Percentiles rank a stretch among this genome's conserved stretches.
These are phyloP conservation scores for Galerucella pusilla DNA, from an alignment of 2,888 invertebrate genomes.

Conservation along the genomic window DNA sequence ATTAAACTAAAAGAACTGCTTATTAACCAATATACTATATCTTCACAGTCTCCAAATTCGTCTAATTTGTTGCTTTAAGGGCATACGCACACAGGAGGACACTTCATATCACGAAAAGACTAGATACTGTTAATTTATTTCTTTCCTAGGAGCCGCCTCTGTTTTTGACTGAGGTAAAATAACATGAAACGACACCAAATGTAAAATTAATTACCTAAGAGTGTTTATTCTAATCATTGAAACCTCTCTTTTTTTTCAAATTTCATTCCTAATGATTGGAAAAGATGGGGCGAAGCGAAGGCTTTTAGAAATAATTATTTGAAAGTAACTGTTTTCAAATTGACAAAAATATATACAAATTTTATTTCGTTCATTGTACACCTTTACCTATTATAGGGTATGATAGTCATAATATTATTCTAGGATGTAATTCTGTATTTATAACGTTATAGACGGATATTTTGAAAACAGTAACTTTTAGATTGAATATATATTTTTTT, in stretches of 20 bases:
- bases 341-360: background rate
- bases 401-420: too few species aligned
- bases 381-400: too few species aligned
- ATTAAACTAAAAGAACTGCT: too few species aligned
- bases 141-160: too few species aligned
- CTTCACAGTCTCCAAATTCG: too few species aligned
- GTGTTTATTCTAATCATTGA: slow-evolving; percentile 53
- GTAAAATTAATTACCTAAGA: slow-evolving; percentile 38
- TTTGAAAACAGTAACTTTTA: background rate
- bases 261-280: background rate
- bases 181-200: slow-evolving; percentile 33
- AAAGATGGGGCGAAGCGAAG: background rate
- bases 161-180: slow-evolving; percentile 46
- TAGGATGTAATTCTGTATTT: too few species aligned
- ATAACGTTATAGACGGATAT: background rate
- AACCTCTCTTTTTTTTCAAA: slow-evolving; percentile 2
- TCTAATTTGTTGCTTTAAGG: too few species aligned
- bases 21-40: too few species aligned
- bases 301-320: background rate
- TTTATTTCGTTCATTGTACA: too few species aligned
- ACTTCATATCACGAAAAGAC: too few species aligned
- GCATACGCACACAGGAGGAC: too few species aligned
- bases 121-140: too few species aligned
- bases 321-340: background rate
- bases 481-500: background rate